phyloP scores from a whole-genome alignment of 2,888 invertebrate species.

The Octonoba sinensis region DNA sequence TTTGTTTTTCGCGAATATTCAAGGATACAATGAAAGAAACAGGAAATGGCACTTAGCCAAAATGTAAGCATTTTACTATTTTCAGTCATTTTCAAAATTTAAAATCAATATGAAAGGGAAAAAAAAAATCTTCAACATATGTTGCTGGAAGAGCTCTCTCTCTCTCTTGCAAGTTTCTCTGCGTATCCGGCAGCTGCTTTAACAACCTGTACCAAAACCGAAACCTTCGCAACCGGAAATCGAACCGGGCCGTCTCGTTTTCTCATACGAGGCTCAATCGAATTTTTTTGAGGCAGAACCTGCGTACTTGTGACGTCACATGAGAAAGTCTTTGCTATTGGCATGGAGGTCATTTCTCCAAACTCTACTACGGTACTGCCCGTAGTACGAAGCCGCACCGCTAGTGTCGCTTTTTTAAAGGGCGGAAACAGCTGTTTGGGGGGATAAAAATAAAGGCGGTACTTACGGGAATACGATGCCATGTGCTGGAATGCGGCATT shows the following conservation, averaged over 20 bases:
- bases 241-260: constrained; percentile 36
- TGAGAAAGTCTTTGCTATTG: constrained; percentile 55
- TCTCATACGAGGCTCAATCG: constrained; percentile 42
- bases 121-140: too few relatives aligned
- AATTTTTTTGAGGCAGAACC: constrained; percentile 17
- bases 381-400: constrained; percentile 3
- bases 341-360: constrained; percentile 38
- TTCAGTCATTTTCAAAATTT: too few relatives aligned
- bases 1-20: too few relatives aligned
- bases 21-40: too few relatives aligned
- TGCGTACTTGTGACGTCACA: constrained; percentile 59
- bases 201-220: constrained; percentile 36
- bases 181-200: constrained; percentile 56
- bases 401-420: constrained; percentile 15
- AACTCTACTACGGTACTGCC: constrained; percentile 4
- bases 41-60: too few relatives aligned
- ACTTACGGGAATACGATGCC: too few relatives aligned
- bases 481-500: too few relatives aligned
- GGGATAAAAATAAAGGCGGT: neutral
- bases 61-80: too few relatives aligned
- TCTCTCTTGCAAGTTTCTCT: too few relatives aligned
- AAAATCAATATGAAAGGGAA: too few relatives aligned
- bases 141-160: too few relatives aligned
- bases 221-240: constrained; percentile 50
- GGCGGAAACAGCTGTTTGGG: constrained; percentile 55